Conservation (phyloP, 2,797 vertebrate species). For the Heteromormyrus szaboi region DNA sequence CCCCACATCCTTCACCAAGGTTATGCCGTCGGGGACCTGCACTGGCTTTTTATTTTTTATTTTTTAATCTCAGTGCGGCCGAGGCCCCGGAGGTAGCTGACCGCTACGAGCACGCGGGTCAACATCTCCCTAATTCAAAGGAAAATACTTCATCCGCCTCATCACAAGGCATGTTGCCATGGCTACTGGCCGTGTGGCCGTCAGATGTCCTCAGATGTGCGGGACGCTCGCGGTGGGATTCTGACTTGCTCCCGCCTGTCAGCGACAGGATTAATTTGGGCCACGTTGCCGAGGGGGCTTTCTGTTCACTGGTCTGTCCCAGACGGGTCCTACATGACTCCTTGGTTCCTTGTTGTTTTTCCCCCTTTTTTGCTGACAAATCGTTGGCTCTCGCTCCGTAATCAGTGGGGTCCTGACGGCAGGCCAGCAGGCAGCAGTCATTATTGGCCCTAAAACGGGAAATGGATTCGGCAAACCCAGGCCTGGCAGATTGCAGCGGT, state of each 20-base stretch:
- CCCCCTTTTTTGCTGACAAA: conserved; percentile 60
- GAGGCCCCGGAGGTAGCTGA: conserved; percentile 47
- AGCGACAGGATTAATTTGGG: not conserved
- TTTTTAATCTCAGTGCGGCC: conserved; percentile 36
- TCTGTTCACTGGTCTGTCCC: not conserved
- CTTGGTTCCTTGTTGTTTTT: not conserved
- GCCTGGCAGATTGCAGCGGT: conserved; percentile 40
- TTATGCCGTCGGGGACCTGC: conserved; percentile 66
- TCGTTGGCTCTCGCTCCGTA: conserved; percentile 54
- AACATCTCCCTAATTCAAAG: not conserved
- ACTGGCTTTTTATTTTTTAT: not conserved
- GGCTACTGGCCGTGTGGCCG: not conserved
- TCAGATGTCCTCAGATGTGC: not conserved
- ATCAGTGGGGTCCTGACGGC: conserved; percentile 62
- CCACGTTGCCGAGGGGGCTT: not conserved
- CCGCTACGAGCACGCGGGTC: not conserved
- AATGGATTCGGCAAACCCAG: conserved; percentile 62
- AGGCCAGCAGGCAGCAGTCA: conserved; percentile 62
- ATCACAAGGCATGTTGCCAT: not conserved
- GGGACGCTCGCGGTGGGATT: conserved; percentile 10
- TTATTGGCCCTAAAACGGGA: conserved; percentile 59
- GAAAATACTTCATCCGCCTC: conserved; percentile 1
- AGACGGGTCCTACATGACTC: conserved; percentile 48
- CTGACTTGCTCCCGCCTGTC: not conserved
- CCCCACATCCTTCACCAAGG: conserved; percentile 74